Evolutionary conservation across 2,113 vertebrate species (phyloP).

Genomic region (Heliornis fulica): DNA sequence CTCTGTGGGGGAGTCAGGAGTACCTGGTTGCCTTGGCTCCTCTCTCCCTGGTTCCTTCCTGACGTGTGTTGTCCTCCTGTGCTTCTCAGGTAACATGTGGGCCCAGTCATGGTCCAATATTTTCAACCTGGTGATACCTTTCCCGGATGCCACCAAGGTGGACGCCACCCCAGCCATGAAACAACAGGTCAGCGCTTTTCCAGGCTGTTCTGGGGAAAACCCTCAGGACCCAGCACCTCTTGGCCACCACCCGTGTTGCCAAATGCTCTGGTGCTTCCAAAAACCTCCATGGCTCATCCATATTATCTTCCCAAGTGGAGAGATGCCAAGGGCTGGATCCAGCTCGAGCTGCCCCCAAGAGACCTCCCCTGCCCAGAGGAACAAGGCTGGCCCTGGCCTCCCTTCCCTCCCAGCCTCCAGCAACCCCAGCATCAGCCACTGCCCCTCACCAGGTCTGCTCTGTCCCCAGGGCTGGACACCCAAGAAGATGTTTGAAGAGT

Average conservation of each 20-base stretch:
- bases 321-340: neutral
- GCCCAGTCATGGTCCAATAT: constrained; percentile 95
- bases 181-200: constrained; percentile 76
- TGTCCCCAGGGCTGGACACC: constrained; percentile 85
- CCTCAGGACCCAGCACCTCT: neutral
- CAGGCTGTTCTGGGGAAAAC: neutral
- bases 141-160: constrained; percentile 82
- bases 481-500: constrained; percentile 87
- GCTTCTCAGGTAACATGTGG: constrained; percentile 95
- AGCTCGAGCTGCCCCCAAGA: neutral
- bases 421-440: neutral
- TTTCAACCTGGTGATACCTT: constrained; percentile 87
- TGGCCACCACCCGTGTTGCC: neutral
- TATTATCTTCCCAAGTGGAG: neutral
- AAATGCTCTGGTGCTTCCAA: neutral
- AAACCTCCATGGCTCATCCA: neutral
- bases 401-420: neutral
- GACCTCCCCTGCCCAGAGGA: neutral
- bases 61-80: neutral
- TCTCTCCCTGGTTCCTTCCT: neutral
- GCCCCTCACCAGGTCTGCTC: neutral
- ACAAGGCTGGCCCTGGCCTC: neutral
- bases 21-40: neutral
- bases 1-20: neutral
- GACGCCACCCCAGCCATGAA: constrained; percentile 94